phyloP scores from a whole-genome alignment of 2,797 vertebrate species.

The Platalea minor region DNA sequence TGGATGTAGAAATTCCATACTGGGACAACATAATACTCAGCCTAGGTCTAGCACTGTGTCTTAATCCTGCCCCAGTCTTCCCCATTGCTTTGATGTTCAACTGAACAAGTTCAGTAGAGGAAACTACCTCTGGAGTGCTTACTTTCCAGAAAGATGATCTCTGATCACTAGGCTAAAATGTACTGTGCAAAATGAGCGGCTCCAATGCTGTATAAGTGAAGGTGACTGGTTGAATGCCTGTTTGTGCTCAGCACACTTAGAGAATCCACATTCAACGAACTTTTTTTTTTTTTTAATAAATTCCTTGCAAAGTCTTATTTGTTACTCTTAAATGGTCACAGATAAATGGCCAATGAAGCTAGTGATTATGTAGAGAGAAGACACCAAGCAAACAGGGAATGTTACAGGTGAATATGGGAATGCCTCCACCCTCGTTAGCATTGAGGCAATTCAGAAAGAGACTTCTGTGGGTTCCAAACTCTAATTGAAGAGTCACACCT shows the following conservation, averaged over 20 bases:
- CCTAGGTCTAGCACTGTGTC: background rate
- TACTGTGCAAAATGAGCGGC: background rate
- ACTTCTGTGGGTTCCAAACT: background rate
- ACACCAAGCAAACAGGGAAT: fast-evolving
- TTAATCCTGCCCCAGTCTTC: background rate
- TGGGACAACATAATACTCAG: background rate
- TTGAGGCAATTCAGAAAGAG: background rate
- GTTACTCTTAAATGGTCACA: background rate
- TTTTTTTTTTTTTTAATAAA: too few species aligned
- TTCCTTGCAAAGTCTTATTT: background rate
- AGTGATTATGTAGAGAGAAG: background rate
- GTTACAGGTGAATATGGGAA: background rate
- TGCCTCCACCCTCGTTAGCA: background rate
- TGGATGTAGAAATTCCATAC: background rate
- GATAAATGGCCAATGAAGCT: background rate
- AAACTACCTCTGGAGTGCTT: fast-evolving
- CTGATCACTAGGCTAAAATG: background rate
- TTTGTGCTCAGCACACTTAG: background rate
- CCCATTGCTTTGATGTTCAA: background rate
- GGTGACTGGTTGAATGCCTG: too few species aligned
- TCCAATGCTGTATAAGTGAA: background rate
- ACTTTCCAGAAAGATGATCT: background rate
- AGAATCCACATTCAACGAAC: background rate
- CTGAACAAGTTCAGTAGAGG: background rate
- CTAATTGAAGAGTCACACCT: background rate